phyloP scores from a whole-genome alignment of 1,140 invertebrate genomes.

The Neodiprion fabricii region DNA sequence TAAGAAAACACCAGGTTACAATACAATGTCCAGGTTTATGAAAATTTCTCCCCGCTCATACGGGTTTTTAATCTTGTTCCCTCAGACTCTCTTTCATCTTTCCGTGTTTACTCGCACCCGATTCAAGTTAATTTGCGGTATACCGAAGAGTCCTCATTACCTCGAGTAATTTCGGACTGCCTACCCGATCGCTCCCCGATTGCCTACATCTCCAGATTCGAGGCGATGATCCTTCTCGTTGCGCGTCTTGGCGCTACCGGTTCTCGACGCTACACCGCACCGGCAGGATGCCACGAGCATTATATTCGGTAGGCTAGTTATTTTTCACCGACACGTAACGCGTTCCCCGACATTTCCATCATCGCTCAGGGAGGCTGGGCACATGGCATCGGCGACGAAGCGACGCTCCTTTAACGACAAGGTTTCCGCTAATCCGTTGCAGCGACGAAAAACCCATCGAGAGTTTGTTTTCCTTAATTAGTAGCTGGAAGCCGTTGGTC shows the following conservation, averaged over 20 bases:
- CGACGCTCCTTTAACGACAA: no score
- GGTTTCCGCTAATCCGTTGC: no score
- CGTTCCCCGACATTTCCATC: no score
- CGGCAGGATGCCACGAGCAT: neutral
- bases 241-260: neutral
- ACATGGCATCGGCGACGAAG: no score
- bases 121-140: constrained; percentile 6
- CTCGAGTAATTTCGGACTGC: neutral
- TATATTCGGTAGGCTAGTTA: neutral
- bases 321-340: neutral
- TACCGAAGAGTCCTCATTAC: constrained; percentile 2
- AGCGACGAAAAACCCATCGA: no score
- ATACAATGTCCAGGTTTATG: no score
- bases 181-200: neutral
- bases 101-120: neutral
- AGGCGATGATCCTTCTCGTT: neutral
- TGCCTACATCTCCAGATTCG: neutral
- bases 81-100: neutral
- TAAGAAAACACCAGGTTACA: no score
- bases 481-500: no score
- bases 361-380: no score
- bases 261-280: neutral
- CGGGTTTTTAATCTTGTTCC: no score
- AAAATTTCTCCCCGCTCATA: no score
- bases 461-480: no score